Conservation (phyloP, 2,888 invertebrate species). For the Euclidia mi region DNA sequence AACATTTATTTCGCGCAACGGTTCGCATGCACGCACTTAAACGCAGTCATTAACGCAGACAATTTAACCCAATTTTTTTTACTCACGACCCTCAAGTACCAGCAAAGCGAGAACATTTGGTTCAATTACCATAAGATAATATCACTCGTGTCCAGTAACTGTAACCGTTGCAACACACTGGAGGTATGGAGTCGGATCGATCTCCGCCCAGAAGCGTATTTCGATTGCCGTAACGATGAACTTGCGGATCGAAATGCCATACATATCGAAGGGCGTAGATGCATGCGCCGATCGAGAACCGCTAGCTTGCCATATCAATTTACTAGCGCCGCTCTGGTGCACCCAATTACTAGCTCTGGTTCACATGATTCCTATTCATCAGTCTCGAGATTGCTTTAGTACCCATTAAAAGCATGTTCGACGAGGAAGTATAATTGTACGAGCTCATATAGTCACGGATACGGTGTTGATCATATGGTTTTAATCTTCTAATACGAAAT, state of each 20-base stretch:
- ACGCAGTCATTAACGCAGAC: constrained; percentile 38
- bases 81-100: constrained; percentile 46
- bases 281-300: constrained; percentile 78
- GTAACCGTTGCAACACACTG: constrained; percentile 81
- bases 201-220: constrained; percentile 67
- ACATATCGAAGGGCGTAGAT: constrained; percentile 75
- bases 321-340: constrained; percentile 84
- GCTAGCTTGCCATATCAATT: constrained; percentile 86
- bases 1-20: constrained; percentile 36
- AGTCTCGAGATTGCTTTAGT: constrained; percentile 64
- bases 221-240: constrained; percentile 65
- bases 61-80: constrained; percentile 50
- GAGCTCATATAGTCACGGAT: constrained; percentile 16
- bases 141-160: constrained; percentile 74
- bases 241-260: constrained; percentile 64
- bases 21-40: constrained; percentile 17
- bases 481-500: too few species aligned
- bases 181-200: constrained; percentile 55
- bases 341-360: constrained; percentile 86
- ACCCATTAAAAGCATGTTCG: constrained; percentile 60
- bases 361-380: constrained; percentile 85
- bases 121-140: constrained; percentile 76
- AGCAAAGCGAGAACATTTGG: constrained; percentile 66
- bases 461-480: not conserved
- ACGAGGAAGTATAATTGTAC: constrained; percentile 50